A percentile compares a stretch with the other conserved stretches of the same genome.
Conservation (phyloP, 2,888 invertebrate genomes). For the Hetaerina titia region DNA sequence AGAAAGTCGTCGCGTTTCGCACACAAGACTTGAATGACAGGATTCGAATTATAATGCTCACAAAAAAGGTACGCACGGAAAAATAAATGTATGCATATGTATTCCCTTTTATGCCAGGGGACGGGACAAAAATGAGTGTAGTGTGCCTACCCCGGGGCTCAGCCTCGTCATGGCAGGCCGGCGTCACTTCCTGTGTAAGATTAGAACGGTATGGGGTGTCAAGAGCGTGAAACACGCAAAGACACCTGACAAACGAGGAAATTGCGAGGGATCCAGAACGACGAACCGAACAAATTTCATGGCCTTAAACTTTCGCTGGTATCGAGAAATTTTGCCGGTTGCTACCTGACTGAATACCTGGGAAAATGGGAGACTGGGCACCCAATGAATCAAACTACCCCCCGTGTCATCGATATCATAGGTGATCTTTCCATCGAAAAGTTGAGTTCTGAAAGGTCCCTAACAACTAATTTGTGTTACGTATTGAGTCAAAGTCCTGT, state of each 20-base stretch:
- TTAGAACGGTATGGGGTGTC: background rate
- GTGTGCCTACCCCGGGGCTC: background rate
- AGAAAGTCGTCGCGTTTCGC: conserved; percentile 26
- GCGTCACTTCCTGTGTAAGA: conserved; percentile 35
- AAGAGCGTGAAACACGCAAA: conserved; percentile 30
- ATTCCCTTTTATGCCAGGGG: background rate
- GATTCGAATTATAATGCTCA: background rate
- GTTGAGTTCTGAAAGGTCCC: too few species aligned
- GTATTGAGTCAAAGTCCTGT: too few species aligned
- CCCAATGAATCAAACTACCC: too few species aligned
- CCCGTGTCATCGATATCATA: too few species aligned
- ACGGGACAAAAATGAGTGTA: background rate
- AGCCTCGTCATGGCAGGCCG: background rate
- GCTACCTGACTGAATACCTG: too few species aligned
- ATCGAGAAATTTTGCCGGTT: background rate
- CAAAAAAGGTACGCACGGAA: background rate
- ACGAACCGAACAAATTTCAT: background rate
- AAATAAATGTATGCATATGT: background rate
- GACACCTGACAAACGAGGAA: conserved; percentile 16
- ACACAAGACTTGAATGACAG: conserved; percentile 27
- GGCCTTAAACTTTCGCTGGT: too few species aligned
- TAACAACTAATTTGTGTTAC: too few species aligned
- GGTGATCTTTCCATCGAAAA: too few species aligned
- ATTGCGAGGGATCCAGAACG: background rate
- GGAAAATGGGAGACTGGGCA: too few species aligned